Conservation (phyloP, 1,140 invertebrate species). For the Drosophila melanogaster region DNA sequence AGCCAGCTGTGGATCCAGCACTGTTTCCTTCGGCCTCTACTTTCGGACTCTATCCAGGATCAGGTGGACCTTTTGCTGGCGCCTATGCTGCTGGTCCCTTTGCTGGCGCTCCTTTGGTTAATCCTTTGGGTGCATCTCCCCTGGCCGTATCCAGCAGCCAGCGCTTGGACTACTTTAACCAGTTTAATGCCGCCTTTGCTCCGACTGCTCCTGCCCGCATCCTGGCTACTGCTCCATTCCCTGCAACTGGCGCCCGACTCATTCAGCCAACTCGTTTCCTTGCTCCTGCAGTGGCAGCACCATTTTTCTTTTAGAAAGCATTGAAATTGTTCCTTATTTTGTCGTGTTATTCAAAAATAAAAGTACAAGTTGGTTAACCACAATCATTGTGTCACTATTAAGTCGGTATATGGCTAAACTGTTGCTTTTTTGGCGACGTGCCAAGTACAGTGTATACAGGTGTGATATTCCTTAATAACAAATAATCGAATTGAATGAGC, state of each 20-base stretch:
- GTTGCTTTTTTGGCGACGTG: neutral
- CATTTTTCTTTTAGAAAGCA: constrained; percentile 33
- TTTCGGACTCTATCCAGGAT: constrained; percentile 19
- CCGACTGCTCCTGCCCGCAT: constrained; percentile 47
- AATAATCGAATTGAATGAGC: no score
- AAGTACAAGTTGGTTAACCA: constrained; percentile 56
- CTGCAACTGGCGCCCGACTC: constrained; percentile 23
- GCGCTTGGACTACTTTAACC: constrained; percentile 68
- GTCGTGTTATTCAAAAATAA: constrained; percentile 21
- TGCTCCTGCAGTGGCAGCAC: constrained; percentile 25
- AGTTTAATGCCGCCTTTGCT: constrained; percentile 62
- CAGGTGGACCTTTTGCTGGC: neutral
- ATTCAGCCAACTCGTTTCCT: constrained; percentile 39
- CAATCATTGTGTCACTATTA: constrained; percentile 4
- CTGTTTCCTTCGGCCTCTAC: constrained; percentile 11
- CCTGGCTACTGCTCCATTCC: constrained; percentile 32
- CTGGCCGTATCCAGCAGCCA: constrained; percentile 66
- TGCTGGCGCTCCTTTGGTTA: constrained; percentile 9
- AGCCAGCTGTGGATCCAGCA: constrained; percentile 11
- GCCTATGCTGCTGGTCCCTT: constrained; percentile 22
- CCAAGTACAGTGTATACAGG: neutral
- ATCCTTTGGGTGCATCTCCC: constrained; percentile 24
- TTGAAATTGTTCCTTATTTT: neutral
- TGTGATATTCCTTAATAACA: no score
- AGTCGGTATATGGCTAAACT: neutral